These are phyloP conservation scores for Monoplex corrugatus DNA, from an alignment of 2,888 invertebrate genomes.

Conservation along the genomic window DNA sequence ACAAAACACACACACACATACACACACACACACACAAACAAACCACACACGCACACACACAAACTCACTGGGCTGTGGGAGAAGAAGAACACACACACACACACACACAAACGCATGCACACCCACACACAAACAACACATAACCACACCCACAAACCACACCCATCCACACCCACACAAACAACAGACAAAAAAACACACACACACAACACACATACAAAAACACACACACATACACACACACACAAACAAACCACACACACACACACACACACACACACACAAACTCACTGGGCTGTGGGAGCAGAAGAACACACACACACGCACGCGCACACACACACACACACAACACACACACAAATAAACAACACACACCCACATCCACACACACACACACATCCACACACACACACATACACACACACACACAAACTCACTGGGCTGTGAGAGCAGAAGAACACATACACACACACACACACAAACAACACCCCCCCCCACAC, in stretches of 20 bases:
- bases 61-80: too few species aligned
- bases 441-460: too few species aligned
- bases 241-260: not conserved
- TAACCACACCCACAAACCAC: not conserved
- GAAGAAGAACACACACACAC: not conserved
- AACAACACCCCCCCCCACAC: not conserved
- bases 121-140: too few species aligned
- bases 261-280: not conserved
- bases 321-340: not conserved
- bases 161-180: not conserved
- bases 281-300: too few species aligned
- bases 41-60: not conserved
- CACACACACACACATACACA: not conserved
- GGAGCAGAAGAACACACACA: too few species aligned
- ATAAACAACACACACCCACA: not conserved
- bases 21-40: not conserved
- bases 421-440: not conserved
- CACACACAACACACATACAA: not conserved
- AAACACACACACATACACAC: not conserved
- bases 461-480: not conserved
- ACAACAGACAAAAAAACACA: too few species aligned
- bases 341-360: not conserved
- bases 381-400: not conserved
- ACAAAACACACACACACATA: not conserved
- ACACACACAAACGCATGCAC: not conserved